Conservation (phyloP, 2,888 invertebrate species). For the Epirrita christyi region DNA sequence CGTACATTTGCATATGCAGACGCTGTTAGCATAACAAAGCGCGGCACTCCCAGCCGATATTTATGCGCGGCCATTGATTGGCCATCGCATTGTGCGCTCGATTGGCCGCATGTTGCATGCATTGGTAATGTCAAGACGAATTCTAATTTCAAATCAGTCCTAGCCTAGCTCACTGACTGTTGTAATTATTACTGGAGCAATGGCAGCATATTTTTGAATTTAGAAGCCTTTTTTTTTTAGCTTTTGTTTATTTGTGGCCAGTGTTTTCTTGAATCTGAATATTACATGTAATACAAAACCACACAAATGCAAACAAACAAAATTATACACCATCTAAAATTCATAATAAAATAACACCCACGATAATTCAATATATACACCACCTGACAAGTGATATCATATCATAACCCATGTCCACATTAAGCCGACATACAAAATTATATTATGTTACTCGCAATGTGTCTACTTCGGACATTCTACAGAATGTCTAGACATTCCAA, state of each 20-base stretch:
- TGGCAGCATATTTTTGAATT: background rate
- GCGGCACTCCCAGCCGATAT: constrained; percentile 56
- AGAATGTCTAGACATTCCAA: constrained; percentile 4
- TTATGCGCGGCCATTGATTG: constrained; percentile 62
- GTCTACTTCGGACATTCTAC: constrained; percentile 12
- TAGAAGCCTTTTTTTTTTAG: background rate
- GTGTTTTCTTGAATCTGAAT: too few species aligned
- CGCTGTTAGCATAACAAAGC: constrained; percentile 69
- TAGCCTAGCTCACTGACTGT: background rate
- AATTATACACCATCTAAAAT: constrained; percentile 26
- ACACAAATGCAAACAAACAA: background rate
- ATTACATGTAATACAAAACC: too few species aligned
- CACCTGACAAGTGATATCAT: constrained; percentile 54
- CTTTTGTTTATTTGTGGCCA: background rate
- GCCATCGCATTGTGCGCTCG: constrained; percentile 42
- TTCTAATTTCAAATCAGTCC: constrained; percentile 25
- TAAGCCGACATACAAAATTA: constrained; percentile 42
- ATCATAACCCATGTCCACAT: constrained; percentile 62
- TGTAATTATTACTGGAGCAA: background rate
- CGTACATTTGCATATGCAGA: constrained; percentile 66
- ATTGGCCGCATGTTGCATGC: constrained; percentile 38
- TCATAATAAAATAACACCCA: constrained; percentile 30
- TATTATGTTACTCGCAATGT: constrained; percentile 21
- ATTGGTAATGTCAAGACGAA: constrained; percentile 28
- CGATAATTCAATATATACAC: constrained; percentile 43